Conservation (phyloP, 2,797 vertebrate genomes). For the Cryptoprocta ferox region DNA sequence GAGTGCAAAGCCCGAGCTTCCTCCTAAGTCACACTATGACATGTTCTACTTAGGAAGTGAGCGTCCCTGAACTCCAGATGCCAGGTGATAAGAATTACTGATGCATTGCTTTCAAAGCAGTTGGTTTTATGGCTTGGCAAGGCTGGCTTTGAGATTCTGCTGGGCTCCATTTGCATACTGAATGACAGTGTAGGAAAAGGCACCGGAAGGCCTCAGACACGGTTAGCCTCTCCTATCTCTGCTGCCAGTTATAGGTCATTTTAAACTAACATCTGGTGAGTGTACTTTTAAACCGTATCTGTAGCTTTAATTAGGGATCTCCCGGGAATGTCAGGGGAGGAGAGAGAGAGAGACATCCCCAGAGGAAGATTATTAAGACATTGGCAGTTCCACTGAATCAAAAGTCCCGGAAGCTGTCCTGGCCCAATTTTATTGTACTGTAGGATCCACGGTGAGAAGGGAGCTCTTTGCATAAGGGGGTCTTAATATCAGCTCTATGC, state of each 20-base stretch:
- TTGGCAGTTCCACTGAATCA: background rate
- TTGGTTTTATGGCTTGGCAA: slow-evolving; percentile 73
- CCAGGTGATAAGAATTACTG: slow-evolving; percentile 74
- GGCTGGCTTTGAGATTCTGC: slow-evolving; percentile 68
- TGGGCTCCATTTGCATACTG: slow-evolving; percentile 62
- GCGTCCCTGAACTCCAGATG: slow-evolving; percentile 73
- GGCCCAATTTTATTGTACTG: background rate
- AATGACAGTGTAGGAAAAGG: slow-evolving; percentile 47
- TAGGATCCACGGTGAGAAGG: background rate
- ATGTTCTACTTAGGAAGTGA: slow-evolving; percentile 48
- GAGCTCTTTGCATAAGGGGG: background rate
- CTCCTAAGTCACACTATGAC: slow-evolving; percentile 65
- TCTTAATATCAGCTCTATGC: background rate
- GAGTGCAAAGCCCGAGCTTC: background rate
- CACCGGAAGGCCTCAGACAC: background rate
- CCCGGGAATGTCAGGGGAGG: slow-evolving; percentile 70
- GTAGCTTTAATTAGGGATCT: slow-evolving; percentile 79
- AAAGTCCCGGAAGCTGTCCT: slow-evolving; percentile 30
- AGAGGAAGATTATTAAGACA: slow-evolving; percentile 64
- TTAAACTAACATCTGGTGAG: slow-evolving; percentile 75
- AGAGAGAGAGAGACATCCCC: slow-evolving; percentile 59
- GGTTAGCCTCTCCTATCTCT: slow-evolving; percentile 36
- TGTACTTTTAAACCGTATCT: slow-evolving; percentile 58
- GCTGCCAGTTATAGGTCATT: slow-evolving; percentile 64
- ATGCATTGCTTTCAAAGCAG: slow-evolving; percentile 66